phyloP scores from a whole-genome alignment of 2,797 vertebrate genomes.

The Clarias platycephalus region DNA sequence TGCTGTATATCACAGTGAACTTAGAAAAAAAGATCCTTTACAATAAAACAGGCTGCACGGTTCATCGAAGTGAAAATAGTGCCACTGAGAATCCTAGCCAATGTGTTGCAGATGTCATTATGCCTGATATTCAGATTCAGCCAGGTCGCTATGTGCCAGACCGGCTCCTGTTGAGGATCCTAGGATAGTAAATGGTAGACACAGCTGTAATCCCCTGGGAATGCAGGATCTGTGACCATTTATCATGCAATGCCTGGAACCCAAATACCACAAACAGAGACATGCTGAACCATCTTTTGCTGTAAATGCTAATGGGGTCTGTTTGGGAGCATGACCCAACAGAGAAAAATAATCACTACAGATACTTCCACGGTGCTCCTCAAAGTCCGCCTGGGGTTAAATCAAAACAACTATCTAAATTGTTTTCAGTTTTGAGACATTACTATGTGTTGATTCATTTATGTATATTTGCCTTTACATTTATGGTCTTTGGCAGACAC shows the following conservation, averaged over 20 bases:
- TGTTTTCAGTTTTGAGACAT: background rate
- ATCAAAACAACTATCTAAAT: background rate
- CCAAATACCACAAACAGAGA: background rate
- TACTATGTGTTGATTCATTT: background rate
- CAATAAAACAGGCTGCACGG: background rate
- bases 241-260: background rate
- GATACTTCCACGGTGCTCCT: background rate
- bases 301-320: background rate
- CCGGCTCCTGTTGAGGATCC: background rate
- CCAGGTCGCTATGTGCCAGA: background rate
- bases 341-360: background rate
- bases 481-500: too few species aligned
- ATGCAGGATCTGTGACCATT: background rate
- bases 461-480: too few species aligned
- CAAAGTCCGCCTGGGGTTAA: background rate
- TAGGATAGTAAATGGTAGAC: slow-evolving; percentile 8
- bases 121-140: slow-evolving; percentile 11
- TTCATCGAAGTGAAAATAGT: background rate
- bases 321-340: background rate
- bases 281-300: background rate
- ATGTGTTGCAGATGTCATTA: background rate
- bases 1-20: background rate
- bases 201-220: background rate
- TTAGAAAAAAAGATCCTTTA: background rate
- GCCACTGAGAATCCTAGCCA: background rate